A percentile compares a stretch with the other conserved stretches of the same genome.
Evolutionary conservation across 2,113 vertebrate genomes (phyloP).

Genomic region (Dunckerocampus dactyliophorus): DNA sequence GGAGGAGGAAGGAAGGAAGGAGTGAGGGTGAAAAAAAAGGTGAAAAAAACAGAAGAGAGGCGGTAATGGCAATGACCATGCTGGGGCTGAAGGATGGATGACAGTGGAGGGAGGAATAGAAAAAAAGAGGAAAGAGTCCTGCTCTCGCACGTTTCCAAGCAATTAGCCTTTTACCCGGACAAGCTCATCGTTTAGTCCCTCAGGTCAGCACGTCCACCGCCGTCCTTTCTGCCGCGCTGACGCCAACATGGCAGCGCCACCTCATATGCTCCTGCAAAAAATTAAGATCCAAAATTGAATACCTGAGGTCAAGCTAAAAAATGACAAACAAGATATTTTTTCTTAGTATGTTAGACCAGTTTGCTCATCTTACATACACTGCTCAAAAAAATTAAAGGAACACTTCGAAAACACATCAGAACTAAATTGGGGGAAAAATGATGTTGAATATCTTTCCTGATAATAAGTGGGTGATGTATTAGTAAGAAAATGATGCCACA

Average conservation of each 20-base stretch:
- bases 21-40: constrained; percentile 29
- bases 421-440: too few relatives aligned
- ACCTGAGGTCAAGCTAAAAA: too few relatives aligned
- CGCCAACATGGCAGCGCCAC: background rate
- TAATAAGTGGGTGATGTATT: too few relatives aligned
- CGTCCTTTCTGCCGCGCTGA: background rate
- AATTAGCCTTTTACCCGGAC: constrained; percentile 89
- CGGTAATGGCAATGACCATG: constrained; percentile 58
- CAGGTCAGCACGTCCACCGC: constrained; percentile 15
- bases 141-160: constrained; percentile 72
- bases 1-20: constrained; percentile 26
- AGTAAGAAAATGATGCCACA: too few relatives aligned
- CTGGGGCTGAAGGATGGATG: constrained; percentile 36
- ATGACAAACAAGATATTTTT: too few relatives aligned
- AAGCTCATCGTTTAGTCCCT: constrained; percentile 67
- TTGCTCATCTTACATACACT: too few relatives aligned
- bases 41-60: constrained; percentile 24
- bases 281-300: too few relatives aligned
- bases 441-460: too few relatives aligned
- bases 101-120: constrained; percentile 57
- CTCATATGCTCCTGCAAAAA: background rate
- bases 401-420: too few relatives aligned
- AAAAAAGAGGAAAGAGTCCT: constrained; percentile 52
- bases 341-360: too few relatives aligned
- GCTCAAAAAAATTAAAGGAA: too few relatives aligned